A percentile compares a stretch with the other conserved stretches of the same genome.
Evolutionary conservation across 1,140 invertebrate species (phyloP).

Genomic region (Scaptomyza montana): DNA sequence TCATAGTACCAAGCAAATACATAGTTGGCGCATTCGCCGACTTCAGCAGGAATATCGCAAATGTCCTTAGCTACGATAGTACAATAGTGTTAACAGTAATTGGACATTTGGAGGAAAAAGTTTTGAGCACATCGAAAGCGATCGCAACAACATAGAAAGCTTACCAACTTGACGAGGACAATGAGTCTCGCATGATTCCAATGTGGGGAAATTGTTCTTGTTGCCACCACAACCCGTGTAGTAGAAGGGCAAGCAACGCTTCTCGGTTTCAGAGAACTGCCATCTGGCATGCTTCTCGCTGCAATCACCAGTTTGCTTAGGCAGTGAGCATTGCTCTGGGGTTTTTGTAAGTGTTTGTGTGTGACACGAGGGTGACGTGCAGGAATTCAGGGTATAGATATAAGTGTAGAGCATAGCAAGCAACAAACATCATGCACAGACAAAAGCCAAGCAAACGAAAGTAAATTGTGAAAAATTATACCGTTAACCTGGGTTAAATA

Average conservation of each 20-base stretch:
- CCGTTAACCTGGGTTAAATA: constrained; percentile 59
- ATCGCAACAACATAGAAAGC: constrained; percentile 78
- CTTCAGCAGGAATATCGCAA: constrained; percentile 89
- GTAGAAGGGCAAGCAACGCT: constrained; percentile 97
- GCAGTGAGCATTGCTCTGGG: constrained; percentile 91
- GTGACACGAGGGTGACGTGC: constrained; percentile 28
- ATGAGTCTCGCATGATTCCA: constrained; percentile 90
- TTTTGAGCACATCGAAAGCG: constrained; percentile 69
- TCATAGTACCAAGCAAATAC: constrained; percentile 93
- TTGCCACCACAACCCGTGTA: constrained; percentile 97
- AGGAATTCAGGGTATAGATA: constrained; percentile 37
- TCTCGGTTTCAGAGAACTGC: constrained; percentile 93
- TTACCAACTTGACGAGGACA: constrained; percentile 93
- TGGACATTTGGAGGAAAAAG: not conserved
- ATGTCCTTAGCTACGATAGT: constrained; percentile 85
- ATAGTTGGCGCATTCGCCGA: constrained; percentile 92
- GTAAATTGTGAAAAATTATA: constrained; percentile 47
- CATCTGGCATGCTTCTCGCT: constrained; percentile 90
- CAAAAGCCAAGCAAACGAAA: constrained; percentile 51
- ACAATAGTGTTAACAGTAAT: constrained; percentile 25
- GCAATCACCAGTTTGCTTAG: constrained; percentile 92
- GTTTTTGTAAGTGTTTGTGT: constrained; percentile 84
- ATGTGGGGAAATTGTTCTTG: constrained; percentile 92
- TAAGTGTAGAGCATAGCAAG: constrained; percentile 52
- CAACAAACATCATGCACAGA: constrained; percentile 66